A percentile compares a stretch with the other conserved stretches of the same genome.
Evolutionary conservation across 1,140 invertebrate genomes (phyloP).

Genomic region (Tetranychus urticae): DNA sequence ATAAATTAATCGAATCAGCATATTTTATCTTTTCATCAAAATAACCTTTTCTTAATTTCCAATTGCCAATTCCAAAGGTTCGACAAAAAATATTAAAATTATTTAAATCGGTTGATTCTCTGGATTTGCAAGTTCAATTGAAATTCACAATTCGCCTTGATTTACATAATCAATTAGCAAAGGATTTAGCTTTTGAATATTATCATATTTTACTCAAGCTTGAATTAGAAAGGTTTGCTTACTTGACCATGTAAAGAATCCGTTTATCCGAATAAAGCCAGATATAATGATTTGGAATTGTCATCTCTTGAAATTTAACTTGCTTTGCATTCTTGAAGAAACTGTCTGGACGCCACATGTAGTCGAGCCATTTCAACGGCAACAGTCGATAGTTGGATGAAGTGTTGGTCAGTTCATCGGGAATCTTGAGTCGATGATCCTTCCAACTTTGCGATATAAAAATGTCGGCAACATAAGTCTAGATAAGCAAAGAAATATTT

Average conservation of each 20-base stretch:
- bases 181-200: no score
- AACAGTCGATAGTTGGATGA: constrained; percentile 11
- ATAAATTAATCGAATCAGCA: no score
- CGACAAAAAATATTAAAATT: no score
- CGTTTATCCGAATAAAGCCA: constrained; percentile 15
- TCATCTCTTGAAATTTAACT: constrained; percentile 70
- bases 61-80: no score
- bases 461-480: constrained; percentile 78
- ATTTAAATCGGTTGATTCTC: no score
- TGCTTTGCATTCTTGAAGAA: constrained; percentile 35
- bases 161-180: neutral
- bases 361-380: constrained; percentile 10
- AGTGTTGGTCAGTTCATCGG: constrained; percentile 10
- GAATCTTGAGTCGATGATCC: constrained; percentile 30
- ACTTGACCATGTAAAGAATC: constrained; percentile 16
- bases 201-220: no score
- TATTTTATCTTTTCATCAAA: no score
- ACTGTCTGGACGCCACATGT: constrained; percentile 14
- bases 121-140: no score
- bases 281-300: constrained; percentile 52
- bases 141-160: no score
- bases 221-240: neutral
- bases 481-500: neutral
- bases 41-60: no score
- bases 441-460: constrained; percentile 75